These are phyloP conservation scores for Dryoscopus gambensis DNA, from an alignment of 2,113 vertebrate genomes.

Conservation along the genomic window DNA sequence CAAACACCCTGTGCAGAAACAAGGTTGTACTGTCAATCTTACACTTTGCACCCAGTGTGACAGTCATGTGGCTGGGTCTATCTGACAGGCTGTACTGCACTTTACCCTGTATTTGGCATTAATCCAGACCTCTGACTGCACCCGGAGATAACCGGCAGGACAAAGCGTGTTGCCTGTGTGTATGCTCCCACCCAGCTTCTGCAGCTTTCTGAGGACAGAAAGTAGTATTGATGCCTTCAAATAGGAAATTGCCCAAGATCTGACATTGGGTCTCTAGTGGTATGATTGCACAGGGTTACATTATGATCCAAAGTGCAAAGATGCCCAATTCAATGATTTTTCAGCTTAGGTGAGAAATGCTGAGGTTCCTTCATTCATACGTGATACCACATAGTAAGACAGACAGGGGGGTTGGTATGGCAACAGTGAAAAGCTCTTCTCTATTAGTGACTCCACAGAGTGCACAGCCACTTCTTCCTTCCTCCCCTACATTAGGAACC, in stretches of 20 bases:
- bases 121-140: background rate
- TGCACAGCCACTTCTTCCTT: background rate
- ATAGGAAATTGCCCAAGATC: background rate
- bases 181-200: background rate
- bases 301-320: background rate
- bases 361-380: background rate
- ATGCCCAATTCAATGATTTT: background rate
- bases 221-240: background rate
- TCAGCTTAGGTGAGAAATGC: background rate
- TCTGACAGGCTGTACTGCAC: background rate
- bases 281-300: background rate
- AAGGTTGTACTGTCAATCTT: background rate
- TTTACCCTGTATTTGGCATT: background rate
- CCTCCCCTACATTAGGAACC: background rate
- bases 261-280: background rate
- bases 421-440: background rate
- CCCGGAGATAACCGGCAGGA: background rate
- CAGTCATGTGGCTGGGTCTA: background rate
- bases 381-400: background rate
- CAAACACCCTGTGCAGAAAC: background rate
- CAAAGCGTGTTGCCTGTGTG: background rate
- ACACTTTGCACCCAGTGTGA: background rate
- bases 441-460: background rate
- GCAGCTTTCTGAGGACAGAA: background rate
- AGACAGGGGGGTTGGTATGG: background rate